Conservation (phyloP, 2,113 vertebrate genomes). For the Caracal caracal region DNA sequence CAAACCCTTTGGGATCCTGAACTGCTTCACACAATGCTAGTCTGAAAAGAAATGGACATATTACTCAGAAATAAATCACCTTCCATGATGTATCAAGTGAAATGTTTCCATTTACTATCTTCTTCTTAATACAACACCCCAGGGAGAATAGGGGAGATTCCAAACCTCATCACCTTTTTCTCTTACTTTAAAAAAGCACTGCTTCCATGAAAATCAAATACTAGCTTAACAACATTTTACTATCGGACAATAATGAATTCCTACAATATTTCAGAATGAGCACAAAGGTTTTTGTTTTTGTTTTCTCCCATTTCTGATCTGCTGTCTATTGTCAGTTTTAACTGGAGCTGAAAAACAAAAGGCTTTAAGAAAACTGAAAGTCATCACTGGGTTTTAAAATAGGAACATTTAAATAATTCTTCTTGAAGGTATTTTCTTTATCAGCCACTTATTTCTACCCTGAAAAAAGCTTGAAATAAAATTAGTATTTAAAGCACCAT, state of each 20-base stretch:
- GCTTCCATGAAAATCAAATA: not conserved
- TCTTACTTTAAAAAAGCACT: not conserved
- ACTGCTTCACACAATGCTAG: not conserved
- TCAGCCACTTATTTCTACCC: constrained; percentile 48
- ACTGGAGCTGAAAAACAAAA: constrained; percentile 43
- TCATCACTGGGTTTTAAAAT: not conserved
- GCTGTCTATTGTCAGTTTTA: constrained; percentile 47
- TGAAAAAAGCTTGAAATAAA: constrained; percentile 59
- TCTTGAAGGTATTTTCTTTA: constrained; percentile 49
- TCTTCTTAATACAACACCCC: not conserved
- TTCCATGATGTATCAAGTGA: not conserved
- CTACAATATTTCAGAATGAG: not conserved
- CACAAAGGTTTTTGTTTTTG: not conserved
- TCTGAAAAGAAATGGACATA: not conserved
- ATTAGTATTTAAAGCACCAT: constrained; percentile 16
- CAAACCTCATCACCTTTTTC: not conserved
- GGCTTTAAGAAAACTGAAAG: not conserved
- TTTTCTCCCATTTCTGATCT: not conserved
- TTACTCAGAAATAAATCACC: not conserved
- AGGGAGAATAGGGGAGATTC: not conserved
- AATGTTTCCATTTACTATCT: not conserved
- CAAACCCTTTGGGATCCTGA: not conserved
- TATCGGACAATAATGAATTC: not conserved
- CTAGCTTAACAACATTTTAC: not conserved
- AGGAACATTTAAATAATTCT: constrained; percentile 3